Evolutionary conservation across 2,113 vertebrate species (phyloP).

Genomic region (Neomonachus schauinslandi): DNA sequence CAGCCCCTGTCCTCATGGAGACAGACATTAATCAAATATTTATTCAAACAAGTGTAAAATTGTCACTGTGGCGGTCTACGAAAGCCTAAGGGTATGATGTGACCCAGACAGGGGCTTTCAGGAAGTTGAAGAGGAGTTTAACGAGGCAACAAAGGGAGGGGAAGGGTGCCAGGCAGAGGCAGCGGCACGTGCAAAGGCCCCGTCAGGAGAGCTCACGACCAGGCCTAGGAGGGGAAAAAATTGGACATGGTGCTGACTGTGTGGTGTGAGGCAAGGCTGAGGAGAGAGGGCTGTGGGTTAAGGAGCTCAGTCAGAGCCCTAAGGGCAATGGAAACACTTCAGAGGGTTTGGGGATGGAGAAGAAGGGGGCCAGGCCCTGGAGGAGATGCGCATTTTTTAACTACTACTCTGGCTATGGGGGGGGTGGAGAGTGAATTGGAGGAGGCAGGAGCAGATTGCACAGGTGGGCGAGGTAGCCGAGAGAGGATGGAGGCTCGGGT

Average conservation of each 20-base stretch:
- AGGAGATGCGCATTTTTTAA: neutral
- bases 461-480: neutral
- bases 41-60: slow-evolving; percentile 61
- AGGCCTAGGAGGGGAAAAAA: neutral
- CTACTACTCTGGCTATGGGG: neutral
- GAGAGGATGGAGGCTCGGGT: neutral
- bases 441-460: neutral
- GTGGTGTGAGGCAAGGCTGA: neutral
- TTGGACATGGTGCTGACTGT: neutral
- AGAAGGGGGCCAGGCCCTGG: neutral
- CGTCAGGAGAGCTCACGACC: neutral
- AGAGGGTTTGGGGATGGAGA: neutral
- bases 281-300: neutral
- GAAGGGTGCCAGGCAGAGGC: neutral
- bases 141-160: neutral
- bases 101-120: neutral
- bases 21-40: slow-evolving; percentile 50
- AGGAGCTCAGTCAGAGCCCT: neutral
- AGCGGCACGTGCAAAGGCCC: neutral
- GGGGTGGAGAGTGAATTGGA: neutral
- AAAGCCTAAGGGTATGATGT: neutral
- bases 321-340: neutral
- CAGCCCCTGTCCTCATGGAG: slow-evolving; percentile 13
- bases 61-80: neutral
- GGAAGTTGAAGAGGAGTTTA: slow-evolving; percentile 15